Evolutionary conservation across 2,113 vertebrate genomes (phyloP), one percentile per base, ranked within the genome.

Genomic region (Engystomops pustulosus): DNA sequence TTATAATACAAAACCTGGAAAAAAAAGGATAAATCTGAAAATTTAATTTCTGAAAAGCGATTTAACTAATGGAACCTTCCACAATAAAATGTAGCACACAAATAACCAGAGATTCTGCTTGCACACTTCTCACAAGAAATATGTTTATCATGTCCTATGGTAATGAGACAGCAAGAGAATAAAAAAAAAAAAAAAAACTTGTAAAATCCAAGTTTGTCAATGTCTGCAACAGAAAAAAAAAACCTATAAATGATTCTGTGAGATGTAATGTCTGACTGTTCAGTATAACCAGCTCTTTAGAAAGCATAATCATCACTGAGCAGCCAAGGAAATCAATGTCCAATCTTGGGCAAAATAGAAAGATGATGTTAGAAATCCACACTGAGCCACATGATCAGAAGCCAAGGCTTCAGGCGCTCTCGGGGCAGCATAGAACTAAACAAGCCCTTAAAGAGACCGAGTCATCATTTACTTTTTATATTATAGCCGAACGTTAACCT

Each of bases 221-320:
- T 41, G n/a, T 70, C 18, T n/a, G 34, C 68, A 38, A 38, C 17
- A 69, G 67, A 15, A 70, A 70, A 70, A 14, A 15, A 70, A 70
- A 70, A 14, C 10, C 34, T 14, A 70, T 70, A 23, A 70, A 70
- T 23, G 68, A 70, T 44, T 70, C 20, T 44, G n/a, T 36, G 34
- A 67, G 62, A 67, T 67, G 15, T 34, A 36, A 20, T 8, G 27
- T 65, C 17, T 34, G 12, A 32, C 12, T 32, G 5, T 17, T 67
- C 62, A 20, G 62, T 67, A 36, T 36, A 36, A 67, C 62, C 27
- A 36, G 60, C 27, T 65, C 30, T 17, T 68, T 69, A 69, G 32
- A 69, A 69, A 69, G 34, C 4, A 44, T 23, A 70, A 70, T 70
- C 44, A 70, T 70, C 20, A 20, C 68, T 4, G 20, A 44, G 44